phyloP scores from a whole-genome alignment of 1,140 invertebrate genomes.

The Drosophila nikananu region DNA sequence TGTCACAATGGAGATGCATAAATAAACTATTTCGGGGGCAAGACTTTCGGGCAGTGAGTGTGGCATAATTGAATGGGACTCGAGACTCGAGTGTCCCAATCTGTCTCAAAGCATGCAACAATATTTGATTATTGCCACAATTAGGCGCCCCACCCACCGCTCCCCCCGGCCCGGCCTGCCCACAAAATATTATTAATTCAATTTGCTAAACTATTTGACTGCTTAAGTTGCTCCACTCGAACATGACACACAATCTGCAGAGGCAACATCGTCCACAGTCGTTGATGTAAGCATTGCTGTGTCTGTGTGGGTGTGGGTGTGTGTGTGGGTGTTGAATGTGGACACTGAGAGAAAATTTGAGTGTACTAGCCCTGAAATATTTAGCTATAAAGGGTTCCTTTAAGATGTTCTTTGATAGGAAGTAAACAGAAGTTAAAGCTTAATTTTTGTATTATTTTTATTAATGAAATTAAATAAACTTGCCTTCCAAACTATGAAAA shows the following conservation, averaged over 20 bases:
- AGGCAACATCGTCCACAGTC: slow-evolving; percentile 24
- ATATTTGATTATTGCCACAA: slow-evolving; percentile 51
- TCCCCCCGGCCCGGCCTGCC: not conserved
- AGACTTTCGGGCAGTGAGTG: slow-evolving; percentile 2
- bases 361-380: not conserved
- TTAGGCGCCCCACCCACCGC: slow-evolving; percentile 17
- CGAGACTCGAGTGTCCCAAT: slow-evolving; percentile 20
- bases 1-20: slow-evolving; percentile 3
- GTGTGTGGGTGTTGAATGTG: slow-evolving; percentile 3
- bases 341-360: not conserved
- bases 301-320: not conserved
- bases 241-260: slow-evolving; percentile 43
- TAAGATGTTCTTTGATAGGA: not conserved
- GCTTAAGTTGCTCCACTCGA: slow-evolving; percentile 35
- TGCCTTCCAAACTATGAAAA: not conserved
- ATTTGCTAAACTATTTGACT: slow-evolving; percentile 70
- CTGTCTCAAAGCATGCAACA: slow-evolving; percentile 44
- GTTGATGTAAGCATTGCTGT: slow-evolving; percentile 1
- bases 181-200: slow-evolving; percentile 74
- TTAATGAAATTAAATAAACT: not conserved
- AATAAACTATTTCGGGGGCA: slow-evolving; percentile 4
- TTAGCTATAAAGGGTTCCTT: not conserved
- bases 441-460: not conserved
- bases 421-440: not conserved
- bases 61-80: slow-evolving; percentile 38